A percentile compares a stretch with the other conserved stretches of the same genome.
phyloP scores from a whole-genome alignment of 2,113 vertebrate species.

The Pyxicephalus adspersus region DNA sequence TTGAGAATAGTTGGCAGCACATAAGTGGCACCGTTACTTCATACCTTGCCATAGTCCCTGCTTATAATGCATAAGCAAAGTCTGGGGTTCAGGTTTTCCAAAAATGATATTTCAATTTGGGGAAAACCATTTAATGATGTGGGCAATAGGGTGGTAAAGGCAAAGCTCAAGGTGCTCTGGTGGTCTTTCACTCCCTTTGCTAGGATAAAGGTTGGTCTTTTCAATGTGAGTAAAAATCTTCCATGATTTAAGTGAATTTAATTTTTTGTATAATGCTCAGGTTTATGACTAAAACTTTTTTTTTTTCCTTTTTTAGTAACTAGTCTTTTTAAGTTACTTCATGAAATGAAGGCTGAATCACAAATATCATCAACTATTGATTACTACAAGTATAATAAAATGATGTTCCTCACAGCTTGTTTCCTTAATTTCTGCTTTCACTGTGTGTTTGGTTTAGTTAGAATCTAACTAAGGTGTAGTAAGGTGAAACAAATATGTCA shows the following conservation, averaged over 20 bases:
- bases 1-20: too few relatives aligned
- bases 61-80: too few relatives aligned
- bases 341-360: neutral
- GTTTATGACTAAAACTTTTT: neutral
- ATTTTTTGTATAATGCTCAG: too few relatives aligned
- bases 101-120: too few relatives aligned
- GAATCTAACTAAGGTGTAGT: too few relatives aligned
- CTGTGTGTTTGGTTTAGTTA: too few relatives aligned
- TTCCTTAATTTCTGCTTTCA: neutral
- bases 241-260: neutral
- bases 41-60: too few relatives aligned
- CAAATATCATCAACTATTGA: neutral
- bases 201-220: neutral
- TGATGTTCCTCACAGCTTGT: neutral
- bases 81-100: too few relatives aligned
- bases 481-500: too few relatives aligned
- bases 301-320: neutral
- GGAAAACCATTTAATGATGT: neutral
- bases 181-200: neutral
- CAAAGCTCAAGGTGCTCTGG: neutral
- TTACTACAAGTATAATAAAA: slow-evolving; percentile 7
- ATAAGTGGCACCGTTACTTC: too few relatives aligned
- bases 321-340: neutral
- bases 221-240: neutral
- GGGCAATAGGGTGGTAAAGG: neutral